Conservation (phyloP, 2,113 vertebrate genomes). For the Stegostoma tigrinum region DNA sequence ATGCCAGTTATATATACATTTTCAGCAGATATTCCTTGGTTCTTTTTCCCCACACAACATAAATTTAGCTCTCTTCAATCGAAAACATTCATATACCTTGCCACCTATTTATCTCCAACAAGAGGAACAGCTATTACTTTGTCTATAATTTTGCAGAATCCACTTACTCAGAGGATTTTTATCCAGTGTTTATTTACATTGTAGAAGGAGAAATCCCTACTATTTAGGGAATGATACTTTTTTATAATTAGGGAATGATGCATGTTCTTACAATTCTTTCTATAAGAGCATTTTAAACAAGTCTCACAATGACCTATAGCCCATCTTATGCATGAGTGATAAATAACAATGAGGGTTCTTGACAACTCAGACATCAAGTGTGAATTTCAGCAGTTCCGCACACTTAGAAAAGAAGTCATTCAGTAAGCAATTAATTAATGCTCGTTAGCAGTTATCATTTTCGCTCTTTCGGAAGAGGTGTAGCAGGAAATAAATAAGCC, state of each 20-base stretch:
- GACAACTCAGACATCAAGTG: conserved; percentile 61
- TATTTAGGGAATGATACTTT: conserved; percentile 58
- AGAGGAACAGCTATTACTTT: background rate
- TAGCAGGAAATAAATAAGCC: conserved; percentile 67
- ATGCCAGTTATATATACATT: background rate
- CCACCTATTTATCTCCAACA: background rate
- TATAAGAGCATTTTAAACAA: conserved; percentile 60
- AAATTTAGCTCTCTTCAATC: background rate
- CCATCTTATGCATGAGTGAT: conserved; percentile 62
- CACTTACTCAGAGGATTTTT: conserved; percentile 9
- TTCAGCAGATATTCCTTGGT: background rate
- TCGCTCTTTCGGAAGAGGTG: conserved; percentile 54
- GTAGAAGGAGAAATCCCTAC: conserved; percentile 54
- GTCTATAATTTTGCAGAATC: background rate
- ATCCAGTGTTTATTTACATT: conserved; percentile 66
- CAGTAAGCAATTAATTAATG: conserved; percentile 84
- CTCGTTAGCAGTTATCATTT: conserved; percentile 83
- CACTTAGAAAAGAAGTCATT: conserved; percentile 72
- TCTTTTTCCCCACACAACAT: background rate
- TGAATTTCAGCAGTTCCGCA: conserved; percentile 62
- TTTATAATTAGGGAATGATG: conserved; percentile 62
- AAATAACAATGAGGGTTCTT: conserved; percentile 69
- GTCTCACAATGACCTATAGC: conserved; percentile 66
- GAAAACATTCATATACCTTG: background rate
- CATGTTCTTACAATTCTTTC: conserved; percentile 64